phyloP scores from a whole-genome alignment of 1,140 invertebrate genomes.

The Drosophila triauraria region DNA sequence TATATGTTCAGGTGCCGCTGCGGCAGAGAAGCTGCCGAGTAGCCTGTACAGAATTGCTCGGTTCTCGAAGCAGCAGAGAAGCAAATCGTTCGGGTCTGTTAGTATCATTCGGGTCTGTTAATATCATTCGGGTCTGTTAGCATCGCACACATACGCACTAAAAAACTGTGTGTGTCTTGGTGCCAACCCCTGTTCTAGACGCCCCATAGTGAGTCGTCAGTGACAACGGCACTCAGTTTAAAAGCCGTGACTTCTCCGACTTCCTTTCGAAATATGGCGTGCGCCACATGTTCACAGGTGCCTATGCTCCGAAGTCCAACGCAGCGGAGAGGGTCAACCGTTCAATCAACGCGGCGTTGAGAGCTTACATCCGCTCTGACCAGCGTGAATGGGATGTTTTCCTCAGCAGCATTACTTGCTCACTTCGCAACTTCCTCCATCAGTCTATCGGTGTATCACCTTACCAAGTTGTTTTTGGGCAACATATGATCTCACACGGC shows the following conservation, averaged over 20 bases:
- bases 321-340: not conserved
- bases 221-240: not conserved
- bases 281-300: not conserved
- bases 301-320: not conserved
- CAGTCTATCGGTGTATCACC: conserved; percentile 25
- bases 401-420: conserved; percentile 17
- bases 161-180: too few relatives aligned
- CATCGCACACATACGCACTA: too few relatives aligned
- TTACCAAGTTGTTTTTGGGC: conserved; percentile 11
- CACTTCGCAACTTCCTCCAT: conserved; percentile 8
- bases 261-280: not conserved
- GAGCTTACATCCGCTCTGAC: not conserved
- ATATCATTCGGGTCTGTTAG: too few relatives aligned
- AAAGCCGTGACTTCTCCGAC: not conserved
- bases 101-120: too few relatives aligned
- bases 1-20: too few relatives aligned
- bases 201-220: not conserved
- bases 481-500: conserved; percentile 22
- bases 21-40: too few relatives aligned
- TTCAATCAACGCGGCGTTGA: not conserved
- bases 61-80: too few relatives aligned
- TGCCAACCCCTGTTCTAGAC: too few relatives aligned
- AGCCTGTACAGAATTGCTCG: too few relatives aligned
- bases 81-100: too few relatives aligned
- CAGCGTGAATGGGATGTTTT: conserved; percentile 17